These are phyloP conservation scores for Dasyprocta punctata DNA, from an alignment of 2,113 vertebrate species.

Conservation along the genomic window DNA sequence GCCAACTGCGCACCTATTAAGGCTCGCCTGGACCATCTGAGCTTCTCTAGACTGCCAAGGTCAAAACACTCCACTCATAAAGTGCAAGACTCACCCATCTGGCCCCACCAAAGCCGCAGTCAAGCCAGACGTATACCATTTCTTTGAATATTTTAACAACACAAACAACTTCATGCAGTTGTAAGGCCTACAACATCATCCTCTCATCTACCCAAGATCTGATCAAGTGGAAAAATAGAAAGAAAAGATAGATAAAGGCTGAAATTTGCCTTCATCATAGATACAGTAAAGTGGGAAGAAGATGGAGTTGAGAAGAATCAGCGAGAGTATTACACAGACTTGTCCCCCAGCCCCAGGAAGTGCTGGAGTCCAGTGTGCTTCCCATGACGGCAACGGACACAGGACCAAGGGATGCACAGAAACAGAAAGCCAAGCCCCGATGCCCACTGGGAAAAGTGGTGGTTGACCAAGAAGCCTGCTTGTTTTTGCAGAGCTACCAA, in stretches of 20 bases:
- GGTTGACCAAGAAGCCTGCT: not conserved
- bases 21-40: not conserved
- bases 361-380: not conserved
- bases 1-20: not conserved
- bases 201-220: not conserved
- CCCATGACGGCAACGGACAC: too few relatives aligned
- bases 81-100: accelerated
- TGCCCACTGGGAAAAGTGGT: accelerated
- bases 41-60: not conserved
- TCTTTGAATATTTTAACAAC: not conserved
- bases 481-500: not conserved
- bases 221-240: not conserved
- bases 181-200: too few relatives aligned
- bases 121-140: accelerated
- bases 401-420: accelerated
- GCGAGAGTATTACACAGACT: accelerated
- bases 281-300: accelerated
- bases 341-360: accelerated
- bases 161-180: accelerated
- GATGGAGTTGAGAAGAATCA: accelerated
- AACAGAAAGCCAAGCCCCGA: accelerated
- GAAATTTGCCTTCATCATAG: not conserved
- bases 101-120: not conserved
- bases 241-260: not conserved
- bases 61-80: accelerated